phyloP scores from a whole-genome alignment of 92 coral and sea anemone genomes.

The Muricea muricata region DNA sequence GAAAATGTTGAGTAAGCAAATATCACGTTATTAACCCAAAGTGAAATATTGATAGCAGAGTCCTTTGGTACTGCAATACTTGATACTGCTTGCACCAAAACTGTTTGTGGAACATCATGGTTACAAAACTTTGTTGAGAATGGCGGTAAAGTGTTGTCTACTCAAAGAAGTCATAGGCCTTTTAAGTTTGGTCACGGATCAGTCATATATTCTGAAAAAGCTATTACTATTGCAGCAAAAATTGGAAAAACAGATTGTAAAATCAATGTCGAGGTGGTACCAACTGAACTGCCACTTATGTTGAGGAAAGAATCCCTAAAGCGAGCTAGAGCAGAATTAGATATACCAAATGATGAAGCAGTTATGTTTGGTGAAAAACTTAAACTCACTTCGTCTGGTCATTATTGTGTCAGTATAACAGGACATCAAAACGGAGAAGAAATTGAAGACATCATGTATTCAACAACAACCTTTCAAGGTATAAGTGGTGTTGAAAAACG shows the following conservation, averaged over 20 bases:
- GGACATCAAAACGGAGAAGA: background rate
- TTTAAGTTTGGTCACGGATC: conserved; percentile 6
- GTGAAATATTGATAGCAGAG: conserved; percentile 10
- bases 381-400: background rate
- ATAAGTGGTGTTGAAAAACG: background rate
- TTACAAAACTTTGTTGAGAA: background rate
- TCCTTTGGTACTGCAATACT: background rate
- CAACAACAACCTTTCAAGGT: background rate
- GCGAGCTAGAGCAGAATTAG: conserved; percentile 4
- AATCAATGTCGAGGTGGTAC: background rate
- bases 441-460: background rate
- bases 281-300: background rate
- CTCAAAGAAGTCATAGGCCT: background rate
- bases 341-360: background rate
- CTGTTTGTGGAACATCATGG: conserved; percentile 3
- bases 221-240: background rate
- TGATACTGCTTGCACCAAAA: conserved; percentile 11
- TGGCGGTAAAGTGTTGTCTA: background rate
- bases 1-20: background rate
- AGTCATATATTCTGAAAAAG: background rate
- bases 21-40: background rate
- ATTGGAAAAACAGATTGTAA: conserved; percentile 9
- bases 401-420: background rate
- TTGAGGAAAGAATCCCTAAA: background rate
- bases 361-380: background rate